phyloP scores from a whole-genome alignment of 53 echinoderm and acorn worm species.

The Hippasteria phrygiana region DNA sequence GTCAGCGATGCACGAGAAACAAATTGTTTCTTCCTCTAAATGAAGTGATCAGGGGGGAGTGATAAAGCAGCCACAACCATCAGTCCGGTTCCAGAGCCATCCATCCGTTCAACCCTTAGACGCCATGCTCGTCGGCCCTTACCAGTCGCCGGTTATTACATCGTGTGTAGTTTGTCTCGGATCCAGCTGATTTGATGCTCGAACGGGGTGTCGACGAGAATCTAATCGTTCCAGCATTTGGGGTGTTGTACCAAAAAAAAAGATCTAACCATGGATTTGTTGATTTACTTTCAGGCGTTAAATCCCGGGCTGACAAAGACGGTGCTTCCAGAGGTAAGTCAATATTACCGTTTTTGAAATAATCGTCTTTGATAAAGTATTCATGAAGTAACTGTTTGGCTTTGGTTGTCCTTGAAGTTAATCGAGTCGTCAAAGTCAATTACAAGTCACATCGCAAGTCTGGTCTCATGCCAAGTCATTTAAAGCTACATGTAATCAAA shows the following conservation, averaged over 20 bases:
- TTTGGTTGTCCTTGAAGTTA: too few species aligned
- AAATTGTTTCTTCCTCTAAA: background rate
- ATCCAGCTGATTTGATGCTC: background rate
- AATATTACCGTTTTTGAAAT: background rate
- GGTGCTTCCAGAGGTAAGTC: slow-evolving; percentile 73
- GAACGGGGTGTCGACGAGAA: background rate
- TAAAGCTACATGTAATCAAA: too few species aligned
- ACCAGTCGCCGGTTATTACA: background rate
- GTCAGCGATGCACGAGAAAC: background rate
- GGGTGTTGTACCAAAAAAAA: background rate
- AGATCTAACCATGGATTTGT: slow-evolving; percentile 57
- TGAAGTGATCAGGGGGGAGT: slow-evolving; percentile 29
- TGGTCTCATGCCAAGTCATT: too few species aligned
- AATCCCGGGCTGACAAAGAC: slow-evolving; percentile 74
- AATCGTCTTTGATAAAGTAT: too few species aligned
- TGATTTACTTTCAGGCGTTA: slow-evolving; percentile 76
- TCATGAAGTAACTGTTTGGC: background rate
- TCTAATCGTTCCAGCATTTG: too few species aligned
- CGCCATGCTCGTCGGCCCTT: slow-evolving; percentile 12
- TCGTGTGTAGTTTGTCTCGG: background rate
- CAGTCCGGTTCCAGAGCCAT: slow-evolving; percentile 23
- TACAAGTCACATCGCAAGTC: too few species aligned
- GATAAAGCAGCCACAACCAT: background rate
- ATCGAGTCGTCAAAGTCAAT: too few species aligned
- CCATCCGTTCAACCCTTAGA: slow-evolving; percentile 13